phyloP scores from a whole-genome alignment of 2,888 invertebrate genomes.

The Lasioglossum pauxillum region DNA sequence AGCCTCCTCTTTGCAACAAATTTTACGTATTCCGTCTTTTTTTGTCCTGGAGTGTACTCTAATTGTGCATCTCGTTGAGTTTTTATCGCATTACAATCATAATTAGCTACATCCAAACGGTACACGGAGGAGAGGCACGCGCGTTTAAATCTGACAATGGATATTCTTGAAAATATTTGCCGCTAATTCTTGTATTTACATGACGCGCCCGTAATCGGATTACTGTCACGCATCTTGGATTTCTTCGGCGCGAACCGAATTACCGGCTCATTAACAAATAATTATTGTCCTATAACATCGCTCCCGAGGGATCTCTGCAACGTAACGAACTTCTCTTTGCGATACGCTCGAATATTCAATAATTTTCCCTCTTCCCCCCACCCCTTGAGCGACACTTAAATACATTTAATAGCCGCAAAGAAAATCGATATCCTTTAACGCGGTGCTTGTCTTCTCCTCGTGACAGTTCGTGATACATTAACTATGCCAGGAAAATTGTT shows the following conservation, averaged over 20 bases:
- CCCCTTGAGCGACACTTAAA: not conserved
- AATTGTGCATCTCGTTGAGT: not conserved
- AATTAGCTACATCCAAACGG: not conserved
- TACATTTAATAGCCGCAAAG: not conserved
- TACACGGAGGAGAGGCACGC: not conserved
- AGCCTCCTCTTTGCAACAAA: no score
- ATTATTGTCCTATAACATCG: not conserved
- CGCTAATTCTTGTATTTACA: constrained; percentile 12
- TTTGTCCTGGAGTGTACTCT: no score
- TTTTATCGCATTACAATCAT: not conserved
- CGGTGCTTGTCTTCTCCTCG: not conserved
- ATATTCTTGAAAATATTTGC: not conserved
- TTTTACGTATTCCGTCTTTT: no score
- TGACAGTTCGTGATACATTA: not conserved
- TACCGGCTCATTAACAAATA: constrained; percentile 6
- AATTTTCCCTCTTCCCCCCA: not conserved
- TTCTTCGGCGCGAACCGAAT: not conserved
- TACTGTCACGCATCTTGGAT: constrained; percentile 5
- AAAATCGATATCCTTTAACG: not conserved
- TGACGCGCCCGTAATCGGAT: constrained; percentile 11
- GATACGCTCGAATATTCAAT: not conserved
- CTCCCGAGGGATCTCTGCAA: not conserved
- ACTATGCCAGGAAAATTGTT: not conserved
- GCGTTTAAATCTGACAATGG: not conserved
- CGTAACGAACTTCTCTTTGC: not conserved